phyloP scores from a whole-genome alignment of 1,140 invertebrate species.

The Wiebesia pumilae region DNA sequence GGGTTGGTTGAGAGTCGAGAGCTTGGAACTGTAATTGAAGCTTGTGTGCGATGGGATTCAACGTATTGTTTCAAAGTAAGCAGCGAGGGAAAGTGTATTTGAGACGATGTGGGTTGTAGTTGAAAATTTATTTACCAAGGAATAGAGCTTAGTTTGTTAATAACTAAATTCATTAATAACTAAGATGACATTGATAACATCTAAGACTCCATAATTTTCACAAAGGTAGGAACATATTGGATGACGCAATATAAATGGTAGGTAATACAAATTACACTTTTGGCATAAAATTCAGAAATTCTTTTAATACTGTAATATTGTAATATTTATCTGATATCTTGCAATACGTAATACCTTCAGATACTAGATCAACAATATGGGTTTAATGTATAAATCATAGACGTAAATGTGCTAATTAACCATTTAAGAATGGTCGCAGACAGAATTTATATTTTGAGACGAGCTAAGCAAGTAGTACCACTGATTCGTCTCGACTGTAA shows the following conservation, averaged over 20 bases:
- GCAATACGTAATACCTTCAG: too few relatives aligned
- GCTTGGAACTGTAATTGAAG: too few relatives aligned
- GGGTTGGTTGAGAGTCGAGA: too few relatives aligned
- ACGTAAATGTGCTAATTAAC: neutral
- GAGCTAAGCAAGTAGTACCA: neutral
- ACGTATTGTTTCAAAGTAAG: neutral
- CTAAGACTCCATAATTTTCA: too few relatives aligned
- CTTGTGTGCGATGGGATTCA: neutral
- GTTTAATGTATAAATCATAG: neutral
- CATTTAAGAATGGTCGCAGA: neutral
- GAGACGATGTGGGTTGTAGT: neutral
- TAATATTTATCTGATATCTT: too few relatives aligned
- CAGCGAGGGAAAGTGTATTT: neutral
- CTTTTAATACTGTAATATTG: too few relatives aligned
- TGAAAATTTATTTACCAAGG: neutral
- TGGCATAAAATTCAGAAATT: too few relatives aligned
- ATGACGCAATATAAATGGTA: too few relatives aligned
- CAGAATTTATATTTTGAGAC: too few relatives aligned
- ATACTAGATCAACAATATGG: too few relatives aligned
- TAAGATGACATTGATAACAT: neutral
- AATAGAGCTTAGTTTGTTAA: neutral
- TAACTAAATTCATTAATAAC: neutral
- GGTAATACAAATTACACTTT: too few relatives aligned
- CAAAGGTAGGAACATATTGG: too few relatives aligned
- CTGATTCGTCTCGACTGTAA: neutral